A percentile compares a stretch with the other conserved stretches of the same genome.
phyloP scores from a whole-genome alignment of 1,140 invertebrate species.

The Psix sp. region DNA sequence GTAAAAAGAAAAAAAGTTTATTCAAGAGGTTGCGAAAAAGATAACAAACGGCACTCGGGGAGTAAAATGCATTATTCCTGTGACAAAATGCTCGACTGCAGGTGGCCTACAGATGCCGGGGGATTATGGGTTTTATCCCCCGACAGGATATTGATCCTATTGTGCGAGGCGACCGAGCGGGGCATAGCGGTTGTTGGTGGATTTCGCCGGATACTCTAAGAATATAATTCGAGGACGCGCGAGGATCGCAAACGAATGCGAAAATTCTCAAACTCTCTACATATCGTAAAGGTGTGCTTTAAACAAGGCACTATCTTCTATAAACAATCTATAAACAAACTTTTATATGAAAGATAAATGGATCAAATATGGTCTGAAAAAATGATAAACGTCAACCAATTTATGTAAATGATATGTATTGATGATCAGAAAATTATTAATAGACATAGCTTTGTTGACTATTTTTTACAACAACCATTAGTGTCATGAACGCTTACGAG shows the following conservation, averaged over 20 bases:
- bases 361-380: constrained; percentile 4
- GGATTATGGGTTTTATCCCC: constrained; percentile 76
- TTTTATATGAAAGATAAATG: neutral
- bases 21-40: constrained; percentile 15
- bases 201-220: constrained; percentile 50
- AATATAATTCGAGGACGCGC: constrained; percentile 46
- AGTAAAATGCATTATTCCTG: constrained; percentile 69
- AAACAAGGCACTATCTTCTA: no score
- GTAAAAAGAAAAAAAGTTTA: constrained; percentile 34
- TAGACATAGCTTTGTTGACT: constrained; percentile 3
- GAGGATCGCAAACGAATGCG: constrained; percentile 25
- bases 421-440: constrained; percentile 9
- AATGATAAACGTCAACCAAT: constrained; percentile 1
- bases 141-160: constrained; percentile 76
- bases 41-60: constrained; percentile 55
- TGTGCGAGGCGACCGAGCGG: constrained; percentile 66
- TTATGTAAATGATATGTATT: constrained; percentile 4
- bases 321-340: no score
- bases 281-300: no score
- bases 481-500: constrained; percentile 5
- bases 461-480: constrained; percentile 15
- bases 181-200: constrained; percentile 51
- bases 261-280: constrained; percentile 15
- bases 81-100: constrained; percentile 76
- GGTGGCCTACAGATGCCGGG: constrained; percentile 75